Base-by-base conservation (phyloP, 2,888 invertebrate genomes). In the Hyposoter didymator region DNA sequence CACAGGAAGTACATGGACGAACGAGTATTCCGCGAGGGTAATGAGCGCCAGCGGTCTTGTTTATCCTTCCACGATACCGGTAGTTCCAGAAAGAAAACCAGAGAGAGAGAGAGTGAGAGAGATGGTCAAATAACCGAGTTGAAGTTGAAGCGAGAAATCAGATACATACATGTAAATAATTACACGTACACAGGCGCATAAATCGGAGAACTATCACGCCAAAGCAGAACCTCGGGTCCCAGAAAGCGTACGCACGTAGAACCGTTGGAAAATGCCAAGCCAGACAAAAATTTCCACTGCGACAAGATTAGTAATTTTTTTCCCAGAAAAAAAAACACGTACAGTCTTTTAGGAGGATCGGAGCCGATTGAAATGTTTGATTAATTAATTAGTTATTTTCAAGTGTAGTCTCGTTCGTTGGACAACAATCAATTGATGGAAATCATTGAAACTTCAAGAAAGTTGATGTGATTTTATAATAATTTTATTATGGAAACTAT, bases 1-100 rank as follows among this genome's bases (percentile, higher is more conserved):
- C 88, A 88, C 89, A 88, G 89, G 90, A 89, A 91, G 90, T 88
- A 90, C 89, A 89, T 79, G 88, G 88, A 81, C 88, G 84, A 90
- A 89, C 89, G 89, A 90, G 90, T 91, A 90, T 90, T 90, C 78
- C 81, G 78, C 82, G 78, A 85, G 78, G 81, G 81, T 85, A 85
- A 83, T 85, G 87, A 87, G 84, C 78, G 69, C 76, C 80, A 73
- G 85, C 75, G 74, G 82, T 84, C 73, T 62, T 55, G 47, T 32
- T 70, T 70, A 64, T 49, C 64, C 59, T 28, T 67, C 66, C 47
- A 73, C 79, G 76, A 79, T 80, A 28, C 62, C 39, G 81, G 78
- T 62, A 70, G 43, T 72, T 78, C 47, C 47, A 35, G 32, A 52
- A 67, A 64, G 49, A 52, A 64, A 49, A 39, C 39, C 39, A 39